Evolutionary conservation across 2,113 vertebrate species (phyloP).

Genomic region (Colinus virginianus): DNA sequence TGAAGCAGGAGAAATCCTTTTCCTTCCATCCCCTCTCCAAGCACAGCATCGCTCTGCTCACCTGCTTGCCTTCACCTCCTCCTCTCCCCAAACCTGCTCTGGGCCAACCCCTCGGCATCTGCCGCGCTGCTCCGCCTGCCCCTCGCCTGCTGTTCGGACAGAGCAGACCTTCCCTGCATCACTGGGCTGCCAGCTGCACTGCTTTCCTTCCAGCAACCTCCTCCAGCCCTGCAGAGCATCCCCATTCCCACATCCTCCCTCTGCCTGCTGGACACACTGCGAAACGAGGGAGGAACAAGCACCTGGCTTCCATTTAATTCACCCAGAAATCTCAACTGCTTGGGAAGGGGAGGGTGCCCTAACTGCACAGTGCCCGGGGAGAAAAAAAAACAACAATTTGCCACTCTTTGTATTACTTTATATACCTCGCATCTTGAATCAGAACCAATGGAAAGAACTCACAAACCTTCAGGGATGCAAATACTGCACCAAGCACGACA

Average conservation of each 20-base stretch:
- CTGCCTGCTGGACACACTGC: not conserved
- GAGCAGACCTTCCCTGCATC: not conserved
- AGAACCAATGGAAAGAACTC: not conserved
- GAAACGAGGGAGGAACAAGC: not conserved
- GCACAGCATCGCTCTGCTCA: not conserved
- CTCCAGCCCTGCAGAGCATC: not conserved
- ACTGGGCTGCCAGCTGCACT: not conserved
- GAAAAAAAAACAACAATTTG: not conserved
- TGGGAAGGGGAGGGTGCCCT: not conserved
- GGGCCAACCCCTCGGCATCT: constrained; percentile 27
- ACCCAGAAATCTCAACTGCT: not conserved
- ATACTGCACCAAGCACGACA: fast-evolving
- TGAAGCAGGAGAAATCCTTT: not conserved
- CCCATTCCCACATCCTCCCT: fast-evolving
- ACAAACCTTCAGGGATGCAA: not conserved
- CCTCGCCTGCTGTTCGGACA: constrained; percentile 47
- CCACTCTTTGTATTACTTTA: not conserved
- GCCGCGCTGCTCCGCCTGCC: not conserved
- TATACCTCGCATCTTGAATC: not conserved
- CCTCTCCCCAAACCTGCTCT: not conserved
- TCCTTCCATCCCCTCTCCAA: not conserved
- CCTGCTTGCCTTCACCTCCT: not conserved
- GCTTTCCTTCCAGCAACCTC: not conserved
- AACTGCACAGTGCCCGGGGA: not conserved
- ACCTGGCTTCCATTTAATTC: not conserved